Evolutionary conservation across 2,888 invertebrate genomes (phyloP), one percentile per base, ranked within the genome.

Genomic region (Glaucopsyche alexis): DNA sequence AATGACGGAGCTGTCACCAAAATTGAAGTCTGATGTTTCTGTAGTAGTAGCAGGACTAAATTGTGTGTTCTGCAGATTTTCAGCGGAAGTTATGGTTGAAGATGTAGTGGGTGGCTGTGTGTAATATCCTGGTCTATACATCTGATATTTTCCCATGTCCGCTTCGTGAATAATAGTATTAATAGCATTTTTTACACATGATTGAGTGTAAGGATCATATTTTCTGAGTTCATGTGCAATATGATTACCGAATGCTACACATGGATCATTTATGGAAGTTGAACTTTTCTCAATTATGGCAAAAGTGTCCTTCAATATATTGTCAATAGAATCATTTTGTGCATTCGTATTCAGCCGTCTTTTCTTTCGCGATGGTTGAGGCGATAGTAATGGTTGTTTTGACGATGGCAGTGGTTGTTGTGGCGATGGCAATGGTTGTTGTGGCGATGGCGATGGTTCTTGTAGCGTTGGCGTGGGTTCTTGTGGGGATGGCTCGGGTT

Each of bases 171-270:
- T 50, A 50, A 50, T 50, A 49, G 49, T 49, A 49, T 49, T 49
- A 49, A 49, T 49, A 49, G 55, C 55, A 19, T 55, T 55, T 55
- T 55, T 55, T 55, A 55, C 55, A 42, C n/a, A 42, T 13, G 38
- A 14, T 70, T 14, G 14, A 70, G 50, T 70, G 72, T 45, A 71
- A 75, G 74, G 71, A 72, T 75, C 75, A 66, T 74, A 74, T 75
- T 75, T 76, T 72, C 74, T 74, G 47, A 75, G 67, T 73, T 75
- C 76, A 74, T 76, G 47, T 72, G 73, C 75, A 69, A 76, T 75
- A 72, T 75, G 73, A 71, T 74, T 74, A 71, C 75, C 75, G 52
- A 74, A 76, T 74, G 75, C 49, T 49, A 49, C 49, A 49, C 49
- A 49, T 49, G 49, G 49, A 49, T 49, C 49, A 49, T 49, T 76